A percentile compares a stretch with the other conserved stretches of the same genome.
phyloP scores from a whole-genome alignment of 2,888 invertebrate genomes.

The Athrips mouffetella region DNA sequence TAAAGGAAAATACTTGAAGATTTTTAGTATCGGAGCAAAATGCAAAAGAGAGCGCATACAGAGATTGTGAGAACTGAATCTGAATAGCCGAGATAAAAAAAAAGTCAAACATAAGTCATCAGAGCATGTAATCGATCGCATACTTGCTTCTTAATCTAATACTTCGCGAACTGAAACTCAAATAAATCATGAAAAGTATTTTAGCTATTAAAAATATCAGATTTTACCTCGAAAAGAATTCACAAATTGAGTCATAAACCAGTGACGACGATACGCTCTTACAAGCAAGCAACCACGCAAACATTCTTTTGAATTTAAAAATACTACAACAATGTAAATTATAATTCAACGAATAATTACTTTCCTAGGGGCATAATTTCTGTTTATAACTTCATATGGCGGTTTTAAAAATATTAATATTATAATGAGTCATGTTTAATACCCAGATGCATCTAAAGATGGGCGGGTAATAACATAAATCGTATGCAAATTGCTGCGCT shows the following conservation, averaged over 20 bases:
- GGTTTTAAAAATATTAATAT: constrained; percentile 27
- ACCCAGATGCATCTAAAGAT: constrained; percentile 26
- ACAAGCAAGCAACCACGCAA: not conserved
- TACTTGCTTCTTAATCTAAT: too few relatives aligned
- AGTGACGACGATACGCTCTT: not conserved
- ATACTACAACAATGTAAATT: constrained; percentile 3
- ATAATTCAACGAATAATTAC: not conserved
- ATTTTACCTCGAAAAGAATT: constrained; percentile 1
- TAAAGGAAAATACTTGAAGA: too few relatives aligned
- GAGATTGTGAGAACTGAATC: too few relatives aligned
- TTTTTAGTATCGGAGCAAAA: too few relatives aligned
- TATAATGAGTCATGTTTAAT: constrained; percentile 29
- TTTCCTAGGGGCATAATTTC: constrained; percentile 22
- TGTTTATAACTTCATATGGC: constrained; percentile 32
- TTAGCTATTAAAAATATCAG: not conserved
- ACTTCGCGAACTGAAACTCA: too few relatives aligned
- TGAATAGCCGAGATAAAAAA: too few relatives aligned
- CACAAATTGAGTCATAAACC: constrained; percentile 3
- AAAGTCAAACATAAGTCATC: too few relatives aligned
- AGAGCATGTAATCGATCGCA: too few relatives aligned
- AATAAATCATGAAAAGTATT: not conserved
- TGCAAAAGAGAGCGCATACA: too few relatives aligned
- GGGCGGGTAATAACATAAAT: constrained; percentile 42
- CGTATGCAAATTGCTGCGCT: constrained; percentile 54
- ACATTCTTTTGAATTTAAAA: not conserved